Evolutionary conservation across 2,113 vertebrate species (phyloP), one percentile per base, ranked within the genome.

Genomic region (Talpa occidentalis): DNA sequence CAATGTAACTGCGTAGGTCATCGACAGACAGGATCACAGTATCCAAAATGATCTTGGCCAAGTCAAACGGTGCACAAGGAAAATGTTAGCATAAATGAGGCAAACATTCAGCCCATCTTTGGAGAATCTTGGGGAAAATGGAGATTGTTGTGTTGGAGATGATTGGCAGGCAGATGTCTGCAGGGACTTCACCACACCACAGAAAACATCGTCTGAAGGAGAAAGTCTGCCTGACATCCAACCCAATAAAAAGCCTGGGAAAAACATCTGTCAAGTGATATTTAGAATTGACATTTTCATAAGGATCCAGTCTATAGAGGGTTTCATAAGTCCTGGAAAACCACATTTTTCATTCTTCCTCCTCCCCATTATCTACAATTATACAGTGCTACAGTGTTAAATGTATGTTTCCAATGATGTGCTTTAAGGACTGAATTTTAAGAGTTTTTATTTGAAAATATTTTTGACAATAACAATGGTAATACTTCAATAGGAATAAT

Each of bases 251-350:
- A 96, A 93, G 7, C 42, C 60, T 84, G 93, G 88, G 77, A 94
- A 90, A 83, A 90, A 70, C 92, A 93, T 78, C 95, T 93, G 92
- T 92, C 80, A 94, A 59, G 79, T 94, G 95, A 90, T 96, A 96
- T 97, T 96, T 97, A 91, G 72, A 93, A 87, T 37, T 95, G 96
- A 97, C 92, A 95, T 96, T 97, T 97, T 97, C 92, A 92, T 93
- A 92, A 94, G 67, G 84, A 97, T 84, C 72, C 28, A 6, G 66
- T 80, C 83, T 90, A 40, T 0, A 26, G 95, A 96, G 93, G 60
- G 47, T 83, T 96, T 88, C 3, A 0, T 1, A 6, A 62, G 37
- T 59, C 73, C 88, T 35, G 44, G 70, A 94, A 81, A 82, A 89
- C 7, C 67, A 81, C 15, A 30, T 69, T 77, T 94, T 88, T 78